These are phyloP conservation scores for Taxidea taxus DNA, from an alignment of 2,113 vertebrate species.

Conservation along the genomic window DNA sequence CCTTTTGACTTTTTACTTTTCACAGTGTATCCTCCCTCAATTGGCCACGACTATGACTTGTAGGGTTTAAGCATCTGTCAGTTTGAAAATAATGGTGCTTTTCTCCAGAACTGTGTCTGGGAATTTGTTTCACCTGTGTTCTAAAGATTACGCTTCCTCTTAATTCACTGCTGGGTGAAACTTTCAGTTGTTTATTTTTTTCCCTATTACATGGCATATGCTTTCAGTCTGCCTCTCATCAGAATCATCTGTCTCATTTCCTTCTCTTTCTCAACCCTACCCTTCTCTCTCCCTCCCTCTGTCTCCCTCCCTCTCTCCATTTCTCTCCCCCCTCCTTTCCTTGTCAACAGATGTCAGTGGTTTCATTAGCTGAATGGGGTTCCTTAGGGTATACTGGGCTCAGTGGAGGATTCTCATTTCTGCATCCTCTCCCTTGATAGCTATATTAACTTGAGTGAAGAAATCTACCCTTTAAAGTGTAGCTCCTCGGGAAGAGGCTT, in stretches of 20 bases:
- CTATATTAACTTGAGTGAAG: constrained; percentile 2
- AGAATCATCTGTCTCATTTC: constrained; percentile 50
- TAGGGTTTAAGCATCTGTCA: neutral
- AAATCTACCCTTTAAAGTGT: constrained; percentile 28
- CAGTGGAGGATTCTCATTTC: constrained; percentile 34
- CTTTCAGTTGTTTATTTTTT: constrained; percentile 45
- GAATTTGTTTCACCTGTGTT: constrained; percentile 37
- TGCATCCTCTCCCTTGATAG: constrained; percentile 42
- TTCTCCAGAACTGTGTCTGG: constrained; percentile 1
- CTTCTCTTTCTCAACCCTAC: neutral
- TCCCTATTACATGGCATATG: constrained; percentile 27
- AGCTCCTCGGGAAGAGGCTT: neutral
- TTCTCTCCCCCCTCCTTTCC: neutral
- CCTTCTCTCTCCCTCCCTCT: neutral
- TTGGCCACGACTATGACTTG: neutral
- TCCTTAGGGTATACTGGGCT: neutral
- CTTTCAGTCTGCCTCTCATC: constrained; percentile 29
- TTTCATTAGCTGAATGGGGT: constrained; percentile 42
- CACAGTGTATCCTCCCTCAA: neutral
- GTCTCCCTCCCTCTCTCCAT: neutral
- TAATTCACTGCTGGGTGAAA: constrained; percentile 40
- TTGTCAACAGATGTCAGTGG: constrained; percentile 58
- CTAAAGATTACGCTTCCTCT: neutral
- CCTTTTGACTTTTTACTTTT: neutral
- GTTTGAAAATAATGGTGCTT: constrained; percentile 1